Evolutionary conservation across 2,888 invertebrate genomes (phyloP).

Genomic region (Temnothorax ravouxi): DNA sequence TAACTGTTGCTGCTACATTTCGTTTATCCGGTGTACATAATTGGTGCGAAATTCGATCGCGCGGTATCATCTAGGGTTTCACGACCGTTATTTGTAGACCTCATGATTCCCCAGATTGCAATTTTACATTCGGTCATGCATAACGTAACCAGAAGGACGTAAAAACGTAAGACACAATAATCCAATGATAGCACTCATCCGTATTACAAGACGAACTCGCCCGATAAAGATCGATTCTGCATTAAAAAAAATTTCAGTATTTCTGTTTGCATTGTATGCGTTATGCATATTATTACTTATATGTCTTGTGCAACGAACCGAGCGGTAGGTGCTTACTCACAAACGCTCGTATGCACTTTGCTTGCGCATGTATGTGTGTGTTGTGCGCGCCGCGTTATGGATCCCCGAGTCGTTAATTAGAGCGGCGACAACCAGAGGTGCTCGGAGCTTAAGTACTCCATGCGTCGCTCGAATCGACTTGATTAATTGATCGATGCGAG

Average conservation of each 20-base stretch:
- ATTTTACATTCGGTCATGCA: constrained; percentile 64
- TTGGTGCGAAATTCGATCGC: constrained; percentile 79
- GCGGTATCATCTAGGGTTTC: constrained; percentile 79
- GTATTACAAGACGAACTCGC: background rate
- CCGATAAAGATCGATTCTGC: background rate
- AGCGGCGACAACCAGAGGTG: constrained; percentile 65
- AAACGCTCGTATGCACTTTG: constrained; percentile 20
- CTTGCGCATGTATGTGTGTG: background rate
- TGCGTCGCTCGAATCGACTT: constrained; percentile 67
- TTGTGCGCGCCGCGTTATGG: constrained; percentile 24
- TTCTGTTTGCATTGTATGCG: background rate
- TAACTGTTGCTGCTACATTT: constrained; percentile 79
- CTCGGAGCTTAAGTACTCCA: constrained; percentile 62
- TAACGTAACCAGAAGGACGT: background rate
- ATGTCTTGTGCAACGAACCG: constrained; percentile 21
- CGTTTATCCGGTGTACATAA: constrained; percentile 76
- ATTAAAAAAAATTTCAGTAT: constrained; percentile 1
- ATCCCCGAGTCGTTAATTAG: constrained; percentile 67
- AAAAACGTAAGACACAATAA: background rate
- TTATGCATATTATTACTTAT: constrained; percentile 13
- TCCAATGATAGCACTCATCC: background rate
- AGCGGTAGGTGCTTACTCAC: constrained; percentile 23
- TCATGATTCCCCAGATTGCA: constrained; percentile 65
- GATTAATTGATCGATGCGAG: constrained; percentile 68
- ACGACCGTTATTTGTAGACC: constrained; percentile 72